Percentiles rank a stretch among this genome's conserved stretches.
These are phyloP conservation scores for Urocynchramus pylzowi DNA, from an alignment of 2,113 vertebrate species.

Conservation along the genomic window DNA sequence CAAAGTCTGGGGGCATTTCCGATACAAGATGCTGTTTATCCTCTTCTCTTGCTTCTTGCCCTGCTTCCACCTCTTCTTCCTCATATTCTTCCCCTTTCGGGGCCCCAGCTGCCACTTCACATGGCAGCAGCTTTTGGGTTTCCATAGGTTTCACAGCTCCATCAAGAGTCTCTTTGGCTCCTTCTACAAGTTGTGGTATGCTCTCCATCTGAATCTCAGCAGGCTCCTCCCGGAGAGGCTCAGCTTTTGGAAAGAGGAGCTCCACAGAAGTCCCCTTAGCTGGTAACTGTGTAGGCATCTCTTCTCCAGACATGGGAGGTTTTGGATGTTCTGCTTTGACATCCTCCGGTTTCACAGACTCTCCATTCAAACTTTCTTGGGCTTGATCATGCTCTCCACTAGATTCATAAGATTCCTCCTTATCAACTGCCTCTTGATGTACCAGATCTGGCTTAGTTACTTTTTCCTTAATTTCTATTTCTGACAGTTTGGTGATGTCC, in stretches of 20 bases:
- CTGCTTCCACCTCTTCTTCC: conserved; percentile 62
- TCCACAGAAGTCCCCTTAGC: conserved; percentile 34
- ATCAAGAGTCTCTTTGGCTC: conserved; percentile 22
- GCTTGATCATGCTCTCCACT: conserved; percentile 76
- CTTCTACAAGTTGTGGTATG: conserved; percentile 58
- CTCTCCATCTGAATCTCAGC: conserved; percentile 71
- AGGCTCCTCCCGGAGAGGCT: conserved; percentile 38
- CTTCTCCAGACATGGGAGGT: conserved; percentile 32
- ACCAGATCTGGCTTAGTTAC: conserved; percentile 89
- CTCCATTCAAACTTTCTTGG: conserved; percentile 70
- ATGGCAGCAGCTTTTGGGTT: neutral
- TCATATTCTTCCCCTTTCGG: conserved; percentile 2
- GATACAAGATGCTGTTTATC: conserved; percentile 67
- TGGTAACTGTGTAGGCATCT: conserved; percentile 36
- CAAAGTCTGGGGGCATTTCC: conserved; percentile 65
- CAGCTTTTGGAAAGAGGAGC: conserved; percentile 21
- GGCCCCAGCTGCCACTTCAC: conserved; percentile 1
- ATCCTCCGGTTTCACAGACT: conserved; percentile 69
- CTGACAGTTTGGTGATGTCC: conserved; percentile 66
- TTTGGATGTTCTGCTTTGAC: conserved; percentile 64
- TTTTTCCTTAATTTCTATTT: conserved; percentile 89
- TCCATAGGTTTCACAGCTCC: conserved; percentile 36
- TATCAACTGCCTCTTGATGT: conserved; percentile 96
- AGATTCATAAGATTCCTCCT: conserved; percentile 94
- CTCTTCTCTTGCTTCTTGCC: conserved; percentile 65